phyloP scores from a whole-genome alignment of 2,888 invertebrate genomes.

The Thysanoteuthis rhombus region DNA sequence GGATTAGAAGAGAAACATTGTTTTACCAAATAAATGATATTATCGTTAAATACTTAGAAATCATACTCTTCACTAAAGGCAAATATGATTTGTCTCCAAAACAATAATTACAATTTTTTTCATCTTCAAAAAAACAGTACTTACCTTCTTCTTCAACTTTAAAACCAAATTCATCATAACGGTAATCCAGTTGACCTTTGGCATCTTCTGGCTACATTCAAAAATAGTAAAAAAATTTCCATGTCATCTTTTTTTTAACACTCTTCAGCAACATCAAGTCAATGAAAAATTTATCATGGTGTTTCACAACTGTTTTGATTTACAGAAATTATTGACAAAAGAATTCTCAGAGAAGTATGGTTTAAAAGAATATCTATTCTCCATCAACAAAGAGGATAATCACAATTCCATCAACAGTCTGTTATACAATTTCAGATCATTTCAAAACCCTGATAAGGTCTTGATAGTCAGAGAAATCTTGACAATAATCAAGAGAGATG shows the following conservation, averaged over 20 bases:
- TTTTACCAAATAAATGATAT: too few species aligned
- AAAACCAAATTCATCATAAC: slow-evolving; percentile 98
- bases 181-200: slow-evolving; percentile 77
- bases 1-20: too few species aligned
- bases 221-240: background rate
- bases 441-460: too few species aligned
- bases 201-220: slow-evolving; percentile 79
- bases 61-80: background rate
- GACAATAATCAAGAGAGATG: too few species aligned
- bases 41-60: background rate
- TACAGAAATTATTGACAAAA: background rate
- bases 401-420: too few species aligned
- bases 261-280: too few species aligned
- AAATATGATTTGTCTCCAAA: background rate
- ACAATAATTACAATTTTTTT: background rate
- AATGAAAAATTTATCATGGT: too few species aligned
- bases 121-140: background rate
- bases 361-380: too few species aligned
- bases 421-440: too few species aligned
- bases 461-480: too few species aligned
- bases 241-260: too few species aligned
- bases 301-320: too few species aligned
- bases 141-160: slow-evolving; percentile 88
- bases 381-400: background rate
- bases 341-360: background rate